phyloP scores from a whole-genome alignment of 1,140 invertebrate genomes.

The Ridgeia piscesae region DNA sequence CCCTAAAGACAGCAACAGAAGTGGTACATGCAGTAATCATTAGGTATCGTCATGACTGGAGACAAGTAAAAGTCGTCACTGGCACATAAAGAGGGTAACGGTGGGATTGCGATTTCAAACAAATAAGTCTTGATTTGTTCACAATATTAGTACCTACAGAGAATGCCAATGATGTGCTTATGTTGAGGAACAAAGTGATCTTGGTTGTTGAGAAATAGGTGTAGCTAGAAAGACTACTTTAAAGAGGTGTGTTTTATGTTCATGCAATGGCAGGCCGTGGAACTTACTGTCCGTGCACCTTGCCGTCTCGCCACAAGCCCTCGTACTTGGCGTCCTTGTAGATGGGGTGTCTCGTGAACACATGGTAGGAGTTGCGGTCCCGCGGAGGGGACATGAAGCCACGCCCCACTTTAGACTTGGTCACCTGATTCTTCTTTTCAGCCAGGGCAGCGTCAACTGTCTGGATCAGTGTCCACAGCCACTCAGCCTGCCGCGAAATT shows the following conservation, averaged over 20 bases:
- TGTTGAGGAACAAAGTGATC: neutral
- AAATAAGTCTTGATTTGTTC: no score
- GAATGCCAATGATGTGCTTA: no score
- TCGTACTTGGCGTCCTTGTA: conserved; percentile 78
- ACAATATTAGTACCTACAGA: no score
- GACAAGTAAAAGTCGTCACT: no score
- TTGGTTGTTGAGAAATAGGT: no score
- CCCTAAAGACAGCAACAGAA: conserved; percentile 50
- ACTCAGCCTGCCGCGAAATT: conserved; percentile 64
- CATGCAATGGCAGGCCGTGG: neutral
- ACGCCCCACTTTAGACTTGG: conserved; percentile 25
- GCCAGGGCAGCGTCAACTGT: conserved; percentile 52
- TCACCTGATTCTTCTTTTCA: conserved; percentile 34
- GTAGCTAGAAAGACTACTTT: no score
- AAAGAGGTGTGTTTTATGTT: no score
- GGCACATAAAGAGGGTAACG: no score
- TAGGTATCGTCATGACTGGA: no score
- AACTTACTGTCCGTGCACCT: conserved; percentile 72
- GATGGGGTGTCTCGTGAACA: conserved; percentile 71
- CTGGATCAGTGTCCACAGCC: conserved; percentile 64
- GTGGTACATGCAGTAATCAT: neutral
- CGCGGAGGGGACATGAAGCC: conserved; percentile 65
- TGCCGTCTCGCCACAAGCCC: conserved; percentile 75
- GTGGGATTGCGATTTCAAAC: no score
- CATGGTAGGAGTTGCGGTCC: conserved; percentile 70